Percentiles rank a stretch among this genome's conserved stretches.
phyloP scores from a whole-genome alignment of 2,113 vertebrate genomes.

The Echinops telfairi region DNA sequence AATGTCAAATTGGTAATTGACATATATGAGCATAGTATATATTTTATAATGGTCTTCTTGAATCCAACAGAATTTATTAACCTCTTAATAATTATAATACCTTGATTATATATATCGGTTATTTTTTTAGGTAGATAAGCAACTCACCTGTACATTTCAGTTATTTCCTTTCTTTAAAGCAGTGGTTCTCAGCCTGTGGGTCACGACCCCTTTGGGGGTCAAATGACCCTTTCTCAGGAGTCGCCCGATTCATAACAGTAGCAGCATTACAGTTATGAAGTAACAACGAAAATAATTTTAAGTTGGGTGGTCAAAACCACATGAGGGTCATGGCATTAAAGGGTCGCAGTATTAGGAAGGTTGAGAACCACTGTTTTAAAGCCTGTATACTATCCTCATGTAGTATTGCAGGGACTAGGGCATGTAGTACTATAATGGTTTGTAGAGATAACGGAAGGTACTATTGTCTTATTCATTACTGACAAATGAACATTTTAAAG shows the following conservation, averaged over 20 bases:
- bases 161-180: background rate
- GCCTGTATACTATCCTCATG: background rate
- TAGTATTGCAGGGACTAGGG: background rate
- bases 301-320: background rate
- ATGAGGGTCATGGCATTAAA: too few relatives aligned
- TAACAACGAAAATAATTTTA: too few relatives aligned
- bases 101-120: too few relatives aligned
- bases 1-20: conserved; percentile 2
- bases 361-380: too few relatives aligned
- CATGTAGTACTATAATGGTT: background rate
- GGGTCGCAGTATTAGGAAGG: too few relatives aligned
- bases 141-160: background rate
- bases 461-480: background rate
- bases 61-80: background rate
- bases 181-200: too few relatives aligned
- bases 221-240: too few relatives aligned
- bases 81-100: background rate
- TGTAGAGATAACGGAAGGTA: background rate
- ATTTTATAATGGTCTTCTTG: background rate
- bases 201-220: too few relatives aligned
- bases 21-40: background rate
- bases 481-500: background rate
- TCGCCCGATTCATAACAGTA: too few relatives aligned
- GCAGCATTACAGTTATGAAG: too few relatives aligned
- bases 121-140: too few relatives aligned